These are phyloP conservation scores for Drosophila chauvacae DNA, from an alignment of 1,140 invertebrate genomes.

Conservation along the genomic window DNA sequence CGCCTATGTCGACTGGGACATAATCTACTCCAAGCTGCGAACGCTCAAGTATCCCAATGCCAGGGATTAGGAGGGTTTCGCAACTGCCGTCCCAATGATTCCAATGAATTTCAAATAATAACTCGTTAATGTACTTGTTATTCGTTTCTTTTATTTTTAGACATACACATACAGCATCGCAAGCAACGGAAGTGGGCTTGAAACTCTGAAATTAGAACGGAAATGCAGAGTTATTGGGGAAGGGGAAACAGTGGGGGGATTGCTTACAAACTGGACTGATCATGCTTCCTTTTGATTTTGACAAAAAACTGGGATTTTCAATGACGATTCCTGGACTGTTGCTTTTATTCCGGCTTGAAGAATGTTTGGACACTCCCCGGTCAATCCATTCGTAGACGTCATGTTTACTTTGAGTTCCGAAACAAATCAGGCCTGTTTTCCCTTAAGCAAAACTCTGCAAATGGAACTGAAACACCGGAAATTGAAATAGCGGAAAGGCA, in stretches of 20 bases:
- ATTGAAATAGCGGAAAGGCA: too few species aligned
- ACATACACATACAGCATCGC: background rate
- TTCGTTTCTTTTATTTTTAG: background rate
- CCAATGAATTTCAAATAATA: background rate
- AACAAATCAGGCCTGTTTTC: background rate
- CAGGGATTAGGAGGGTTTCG: constrained; percentile 23
- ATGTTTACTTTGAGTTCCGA: background rate
- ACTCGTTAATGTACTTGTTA: background rate
- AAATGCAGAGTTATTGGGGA: background rate
- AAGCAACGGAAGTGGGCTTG: background rate
- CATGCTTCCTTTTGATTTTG: background rate
- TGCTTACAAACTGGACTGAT: background rate
- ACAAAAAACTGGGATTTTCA: background rate
- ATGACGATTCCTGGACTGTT: background rate
- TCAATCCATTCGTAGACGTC: background rate
- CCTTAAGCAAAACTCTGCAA: background rate
- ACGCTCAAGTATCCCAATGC: constrained; percentile 64
- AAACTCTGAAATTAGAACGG: background rate
- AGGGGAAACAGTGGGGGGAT: background rate
- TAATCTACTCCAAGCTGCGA: constrained; percentile 88
- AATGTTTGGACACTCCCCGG: too few species aligned
- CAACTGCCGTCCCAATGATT: background rate
- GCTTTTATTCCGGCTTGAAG: background rate
- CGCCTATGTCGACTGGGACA: constrained; percentile 90
- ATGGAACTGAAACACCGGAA: background rate